Evolutionary conservation across 1,140 invertebrate genomes (phyloP), one percentile per base, ranked within the genome.

Genomic region (Ganaspis sp.): DNA sequence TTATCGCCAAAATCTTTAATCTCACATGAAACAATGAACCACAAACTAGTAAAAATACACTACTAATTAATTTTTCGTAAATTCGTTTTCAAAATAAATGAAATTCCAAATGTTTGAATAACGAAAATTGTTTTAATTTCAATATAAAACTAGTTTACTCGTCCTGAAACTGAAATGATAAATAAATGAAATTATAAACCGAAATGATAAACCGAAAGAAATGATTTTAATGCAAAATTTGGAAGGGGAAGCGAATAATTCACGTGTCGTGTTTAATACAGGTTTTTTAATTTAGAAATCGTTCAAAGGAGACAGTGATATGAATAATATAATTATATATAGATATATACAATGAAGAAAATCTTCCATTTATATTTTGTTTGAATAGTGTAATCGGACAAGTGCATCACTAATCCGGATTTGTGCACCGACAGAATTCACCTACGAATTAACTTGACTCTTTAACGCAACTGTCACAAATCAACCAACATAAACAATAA

Each of bases 241-340:
- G 82, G 82, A 78, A 80, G 82, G 82, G 40, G 81, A 76, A 81
- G 79, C 29, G 81, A 83, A 80, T 71, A 83, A 81, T 79, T 78
- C 80, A 73, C 76, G 49, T 58, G 75, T 78, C 49, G 73, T 81
- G 78, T 88, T 88, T 86, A 87, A 87, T 90, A 88, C 86, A 89
- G 86, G 81, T 74, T 86, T 88, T 89, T 90, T 89, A 89, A 90
- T 90, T 89, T 88, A 88, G 86, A 89, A 90, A 89, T 88, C 82
- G 76, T 88, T 88, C 80, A 88, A 87, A 88, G 84, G 85, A 90
- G 88, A 90, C 87, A 90, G 85, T 89, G 88, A 89, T 90, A 88
- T 88, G 84, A 87, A 88, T 89, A 89, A 88, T 88, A 89, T 88
- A 86, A 81, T 87, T 86, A 85, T 86, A 83, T 86, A 81, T 87